These are phyloP conservation scores for Melieria picta DNA, from an alignment of 2,888 invertebrate genomes.

Conservation along the genomic window DNA sequence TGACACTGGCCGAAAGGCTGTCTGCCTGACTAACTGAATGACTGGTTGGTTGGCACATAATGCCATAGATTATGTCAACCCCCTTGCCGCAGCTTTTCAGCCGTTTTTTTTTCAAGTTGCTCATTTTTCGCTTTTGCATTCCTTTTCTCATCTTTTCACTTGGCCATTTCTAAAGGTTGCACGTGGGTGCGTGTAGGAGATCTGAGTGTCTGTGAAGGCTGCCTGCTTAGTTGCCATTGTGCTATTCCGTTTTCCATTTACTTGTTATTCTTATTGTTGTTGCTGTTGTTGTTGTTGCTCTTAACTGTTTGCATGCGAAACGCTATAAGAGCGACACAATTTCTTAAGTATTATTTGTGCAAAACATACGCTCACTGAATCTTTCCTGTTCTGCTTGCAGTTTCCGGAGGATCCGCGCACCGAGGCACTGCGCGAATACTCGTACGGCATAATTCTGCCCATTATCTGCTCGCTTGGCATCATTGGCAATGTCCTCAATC, in stretches of 20 bases:
- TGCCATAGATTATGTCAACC: slow-evolving; percentile 31
- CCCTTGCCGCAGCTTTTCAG: neutral
- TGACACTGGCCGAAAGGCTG: no score
- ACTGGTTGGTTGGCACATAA: slow-evolving; percentile 10
- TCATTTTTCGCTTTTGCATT: slow-evolving; percentile 23
- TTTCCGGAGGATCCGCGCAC: slow-evolving; percentile 71
- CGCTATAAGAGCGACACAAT: neutral
- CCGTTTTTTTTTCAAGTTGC: no score
- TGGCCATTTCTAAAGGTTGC: slow-evolving; percentile 1
- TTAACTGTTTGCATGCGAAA: neutral
- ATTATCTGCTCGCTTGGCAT: slow-evolving; percentile 78
- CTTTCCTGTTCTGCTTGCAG: slow-evolving; percentile 41
- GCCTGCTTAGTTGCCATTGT: neutral
- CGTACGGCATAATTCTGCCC: slow-evolving; percentile 76
- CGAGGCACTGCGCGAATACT: slow-evolving; percentile 70
- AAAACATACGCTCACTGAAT: neutral
- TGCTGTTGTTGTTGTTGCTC: neutral
- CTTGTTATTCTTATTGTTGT: neutral
- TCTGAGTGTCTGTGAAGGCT: neutral
- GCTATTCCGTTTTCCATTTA: neutral
- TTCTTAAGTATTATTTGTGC: neutral
- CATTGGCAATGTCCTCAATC: slow-evolving; percentile 80
- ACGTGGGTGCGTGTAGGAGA: no score
- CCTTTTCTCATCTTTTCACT: slow-evolving; percentile 6
- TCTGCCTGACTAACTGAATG: no score